These are phyloP conservation scores for Montipora capricornis DNA, from an alignment of 64 coral and sea anemone genomes.

Conservation along the genomic window DNA sequence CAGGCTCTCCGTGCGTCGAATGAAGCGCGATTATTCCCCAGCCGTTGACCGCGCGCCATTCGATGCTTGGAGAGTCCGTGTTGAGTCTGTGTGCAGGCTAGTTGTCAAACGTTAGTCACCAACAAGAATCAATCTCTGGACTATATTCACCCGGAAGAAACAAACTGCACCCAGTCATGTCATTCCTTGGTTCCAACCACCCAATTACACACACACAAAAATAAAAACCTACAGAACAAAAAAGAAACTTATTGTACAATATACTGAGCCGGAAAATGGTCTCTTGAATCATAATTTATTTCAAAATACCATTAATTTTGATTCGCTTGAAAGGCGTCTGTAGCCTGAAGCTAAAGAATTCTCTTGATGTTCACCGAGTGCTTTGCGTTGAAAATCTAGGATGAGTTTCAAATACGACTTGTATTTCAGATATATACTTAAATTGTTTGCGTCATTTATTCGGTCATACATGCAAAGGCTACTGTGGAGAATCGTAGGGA, in stretches of 20 bases:
- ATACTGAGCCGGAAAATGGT: not conserved
- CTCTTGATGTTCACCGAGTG: not conserved
- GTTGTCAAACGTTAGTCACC: too few species aligned
- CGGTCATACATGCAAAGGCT: not conserved
- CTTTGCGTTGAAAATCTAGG: constrained; percentile 4
- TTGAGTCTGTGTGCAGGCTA: too few species aligned
- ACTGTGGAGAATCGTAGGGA: not conserved
- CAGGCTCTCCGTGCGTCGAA: too few species aligned
- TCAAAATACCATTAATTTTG: constrained; percentile 44
- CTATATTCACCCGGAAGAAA: too few species aligned
- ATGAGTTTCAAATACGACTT: not conserved
- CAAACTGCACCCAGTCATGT: too few species aligned
- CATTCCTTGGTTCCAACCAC: too few species aligned
- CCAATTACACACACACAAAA: too few species aligned
- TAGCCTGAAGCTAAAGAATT: not conserved
- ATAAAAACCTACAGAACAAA: too few species aligned
- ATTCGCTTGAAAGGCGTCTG: constrained; percentile 5
- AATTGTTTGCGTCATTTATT: constrained; percentile 20
- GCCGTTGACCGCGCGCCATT: too few species aligned
- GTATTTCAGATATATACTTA: not conserved
- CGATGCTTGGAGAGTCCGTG: too few species aligned
- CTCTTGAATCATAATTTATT: constrained; percentile 44
- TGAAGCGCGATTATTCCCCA: too few species aligned
- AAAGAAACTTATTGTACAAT: not conserved
- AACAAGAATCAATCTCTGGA: too few species aligned